Evolutionary conservation across 2,888 invertebrate species (phyloP).

Genomic region (Drosophila mercatorum): DNA sequence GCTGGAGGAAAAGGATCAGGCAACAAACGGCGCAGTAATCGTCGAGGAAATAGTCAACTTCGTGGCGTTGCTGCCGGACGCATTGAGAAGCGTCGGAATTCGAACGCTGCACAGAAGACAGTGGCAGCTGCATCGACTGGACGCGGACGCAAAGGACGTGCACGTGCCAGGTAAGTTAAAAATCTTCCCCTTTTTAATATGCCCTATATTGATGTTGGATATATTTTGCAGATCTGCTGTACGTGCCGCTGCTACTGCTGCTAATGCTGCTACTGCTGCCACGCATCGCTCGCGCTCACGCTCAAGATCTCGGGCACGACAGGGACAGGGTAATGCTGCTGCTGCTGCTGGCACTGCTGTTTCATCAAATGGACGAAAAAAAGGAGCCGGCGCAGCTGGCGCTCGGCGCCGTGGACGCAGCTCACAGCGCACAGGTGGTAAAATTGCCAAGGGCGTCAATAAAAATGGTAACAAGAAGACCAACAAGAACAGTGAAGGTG

Average conservation of each 20-base stretch:
- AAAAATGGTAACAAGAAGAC: slow-evolving; percentile 59
- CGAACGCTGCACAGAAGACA: slow-evolving; percentile 41
- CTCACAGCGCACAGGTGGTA: slow-evolving; percentile 64
- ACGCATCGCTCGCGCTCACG: slow-evolving; percentile 77
- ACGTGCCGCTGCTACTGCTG: slow-evolving; percentile 57
- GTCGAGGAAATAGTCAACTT: slow-evolving; percentile 56
- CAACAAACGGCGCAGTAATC: slow-evolving; percentile 47
- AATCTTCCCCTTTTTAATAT: not conserved
- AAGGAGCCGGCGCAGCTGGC: slow-evolving; percentile 45
- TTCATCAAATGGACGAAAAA: slow-evolving; percentile 36
- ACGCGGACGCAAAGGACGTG: slow-evolving; percentile 61
- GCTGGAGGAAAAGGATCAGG: slow-evolving; percentile 31
- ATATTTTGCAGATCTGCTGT: slow-evolving; percentile 61
- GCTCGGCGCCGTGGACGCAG: slow-evolving; percentile 76
- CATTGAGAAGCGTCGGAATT: slow-evolving; percentile 76
- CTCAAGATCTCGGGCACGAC: slow-evolving; percentile 54
- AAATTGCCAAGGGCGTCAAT: slow-evolving; percentile 56
- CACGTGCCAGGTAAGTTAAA: slow-evolving; percentile 73
- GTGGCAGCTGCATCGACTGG: slow-evolving; percentile 56
- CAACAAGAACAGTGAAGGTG: slow-evolving; percentile 34
- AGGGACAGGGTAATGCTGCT: slow-evolving; percentile 45
- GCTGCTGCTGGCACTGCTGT: slow-evolving; percentile 45
- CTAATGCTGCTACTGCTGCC: slow-evolving; percentile 33
- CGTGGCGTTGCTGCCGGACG: slow-evolving; percentile 79
- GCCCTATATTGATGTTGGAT: not conserved